Percentiles rank a stretch among this genome's conserved stretches.
Conservation (phyloP, 2,888 invertebrate species). For the Ectropis crepuscularia region DNA sequence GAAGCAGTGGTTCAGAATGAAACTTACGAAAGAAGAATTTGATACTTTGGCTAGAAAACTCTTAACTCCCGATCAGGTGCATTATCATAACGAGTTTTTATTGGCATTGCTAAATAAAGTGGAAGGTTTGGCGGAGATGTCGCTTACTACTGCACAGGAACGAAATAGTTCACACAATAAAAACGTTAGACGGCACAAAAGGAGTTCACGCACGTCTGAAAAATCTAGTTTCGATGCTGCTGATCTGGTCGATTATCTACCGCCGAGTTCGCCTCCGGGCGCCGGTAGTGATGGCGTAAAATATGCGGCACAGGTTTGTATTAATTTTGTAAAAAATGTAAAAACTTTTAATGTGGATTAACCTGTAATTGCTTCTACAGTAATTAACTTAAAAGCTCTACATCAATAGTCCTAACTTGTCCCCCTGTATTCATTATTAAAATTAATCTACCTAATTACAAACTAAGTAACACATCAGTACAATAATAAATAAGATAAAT, state of each 20-base stretch:
- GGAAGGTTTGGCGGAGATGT: conserved; percentile 76
- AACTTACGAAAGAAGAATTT: conserved; percentile 93
- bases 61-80: conserved; percentile 89
- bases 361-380: too few relatives aligned
- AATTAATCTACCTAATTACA: too few relatives aligned
- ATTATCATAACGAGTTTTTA: conserved; percentile 93
- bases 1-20: conserved; percentile 90
- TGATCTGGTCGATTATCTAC: conserved; percentile 85
- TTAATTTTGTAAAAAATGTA: neutral
- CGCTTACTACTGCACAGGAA: conserved; percentile 73
- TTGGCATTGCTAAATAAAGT: conserved; percentile 92
- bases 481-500: too few relatives aligned
- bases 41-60: conserved; percentile 91
- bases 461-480: too few relatives aligned
- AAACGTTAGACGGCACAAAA: conserved; percentile 79
- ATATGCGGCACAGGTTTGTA: conserved; percentile 75
- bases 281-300: conserved; percentile 80
- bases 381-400: too few relatives aligned
- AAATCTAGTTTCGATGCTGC: conserved; percentile 86
- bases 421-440: too few relatives aligned
- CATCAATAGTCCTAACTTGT: too few relatives aligned
- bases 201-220: conserved; percentile 83
- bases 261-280: conserved; percentile 81
- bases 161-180: conserved; percentile 71
- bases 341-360: too few relatives aligned